A percentile compares a stretch with the other conserved stretches of the same genome.
Evolutionary conservation across 1,140 invertebrate species (phyloP).

Genomic region (Conus betulinus): DNA sequence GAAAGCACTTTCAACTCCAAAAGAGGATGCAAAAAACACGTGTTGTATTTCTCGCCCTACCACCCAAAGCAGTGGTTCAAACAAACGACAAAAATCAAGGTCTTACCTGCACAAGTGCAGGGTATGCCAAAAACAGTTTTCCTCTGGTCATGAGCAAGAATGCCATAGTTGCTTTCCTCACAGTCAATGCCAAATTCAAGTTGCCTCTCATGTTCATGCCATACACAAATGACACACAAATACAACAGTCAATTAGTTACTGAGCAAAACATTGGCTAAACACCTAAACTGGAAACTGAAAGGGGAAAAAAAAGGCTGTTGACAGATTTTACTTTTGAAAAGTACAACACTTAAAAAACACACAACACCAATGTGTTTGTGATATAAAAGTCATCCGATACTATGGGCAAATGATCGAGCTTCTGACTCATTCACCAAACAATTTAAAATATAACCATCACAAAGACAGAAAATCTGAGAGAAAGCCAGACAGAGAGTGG

Average conservation of each 20-base stretch:
- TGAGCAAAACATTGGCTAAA: neutral
- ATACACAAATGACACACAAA: neutral
- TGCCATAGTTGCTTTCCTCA: neutral
- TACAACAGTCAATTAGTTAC: slow-evolving; percentile 1
- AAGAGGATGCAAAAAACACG: neutral
- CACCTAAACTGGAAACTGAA: neutral
- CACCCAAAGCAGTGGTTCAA: neutral
- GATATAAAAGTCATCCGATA: neutral
- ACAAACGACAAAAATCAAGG: neutral
- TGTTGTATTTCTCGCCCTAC: neutral
- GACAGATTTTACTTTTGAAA: neutral
- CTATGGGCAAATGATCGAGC: neutral
- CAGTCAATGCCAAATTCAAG: neutral
- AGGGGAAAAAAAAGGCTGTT: neutral
- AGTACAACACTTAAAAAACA: neutral
- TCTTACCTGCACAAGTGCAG: neutral
- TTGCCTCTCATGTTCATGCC: neutral
- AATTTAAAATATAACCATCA: neutral
- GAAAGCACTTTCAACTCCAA: slow-evolving; percentile 16
- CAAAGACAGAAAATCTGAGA: neutral
- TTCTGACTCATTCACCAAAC: neutral
- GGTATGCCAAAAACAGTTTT: neutral
- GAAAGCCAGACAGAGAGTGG: neutral
- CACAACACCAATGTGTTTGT: neutral
- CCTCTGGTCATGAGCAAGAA: neutral